Evolutionary conservation across 2,113 vertebrate species (phyloP).

Genomic region (Dicaeum eximium): DNA sequence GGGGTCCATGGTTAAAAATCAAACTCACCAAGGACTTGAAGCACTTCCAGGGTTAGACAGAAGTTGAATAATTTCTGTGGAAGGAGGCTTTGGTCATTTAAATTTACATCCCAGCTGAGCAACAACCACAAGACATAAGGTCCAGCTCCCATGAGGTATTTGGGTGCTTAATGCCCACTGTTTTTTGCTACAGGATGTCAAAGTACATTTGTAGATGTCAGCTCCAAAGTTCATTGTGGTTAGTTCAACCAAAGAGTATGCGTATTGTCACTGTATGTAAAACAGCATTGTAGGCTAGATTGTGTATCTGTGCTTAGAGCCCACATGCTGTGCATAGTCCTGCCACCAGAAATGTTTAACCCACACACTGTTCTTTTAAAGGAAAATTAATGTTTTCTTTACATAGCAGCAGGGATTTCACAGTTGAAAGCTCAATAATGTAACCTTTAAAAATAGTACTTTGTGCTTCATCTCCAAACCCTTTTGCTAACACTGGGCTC

Average conservation of each 20-base stretch:
- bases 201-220: not conserved
- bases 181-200: not conserved
- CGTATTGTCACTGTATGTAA: not conserved
- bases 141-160: not conserved
- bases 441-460: not conserved
- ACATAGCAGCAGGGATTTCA: constrained; percentile 3
- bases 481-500: not conserved
- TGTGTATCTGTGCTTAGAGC: not conserved
- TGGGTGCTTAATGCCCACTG: not conserved
- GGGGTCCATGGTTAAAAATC: not conserved
- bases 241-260: not conserved
- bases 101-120: not conserved
- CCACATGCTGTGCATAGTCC: not conserved
- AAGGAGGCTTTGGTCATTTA: not conserved
- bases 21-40: not conserved
- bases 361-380: constrained; percentile 22
- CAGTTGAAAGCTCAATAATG: not conserved
- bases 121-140: not conserved
- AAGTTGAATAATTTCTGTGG: not conserved
- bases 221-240: not conserved
- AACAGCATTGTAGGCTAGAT: not conserved
- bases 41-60: not conserved
- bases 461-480: not conserved
- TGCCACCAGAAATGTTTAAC: constrained; percentile 34
- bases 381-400: constrained; percentile 52